A percentile compares a stretch with the other conserved stretches of the same genome.
These are phyloP conservation scores for Calidris pygmaea DNA, from an alignment of 2,113 vertebrate species.

Conservation along the genomic window DNA sequence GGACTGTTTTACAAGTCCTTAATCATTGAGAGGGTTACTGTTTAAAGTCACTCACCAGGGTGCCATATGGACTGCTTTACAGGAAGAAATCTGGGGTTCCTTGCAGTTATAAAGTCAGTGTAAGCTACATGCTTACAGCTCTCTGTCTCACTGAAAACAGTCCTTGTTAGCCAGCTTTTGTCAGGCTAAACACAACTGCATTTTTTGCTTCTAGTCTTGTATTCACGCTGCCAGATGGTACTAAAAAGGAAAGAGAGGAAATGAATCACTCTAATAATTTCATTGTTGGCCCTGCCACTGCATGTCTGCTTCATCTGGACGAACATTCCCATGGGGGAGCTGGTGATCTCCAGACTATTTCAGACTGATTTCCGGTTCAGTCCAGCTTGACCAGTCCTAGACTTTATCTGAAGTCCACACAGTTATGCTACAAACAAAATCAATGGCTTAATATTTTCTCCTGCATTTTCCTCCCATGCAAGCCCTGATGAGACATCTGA, in stretches of 20 bases:
- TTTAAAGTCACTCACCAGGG: not conserved
- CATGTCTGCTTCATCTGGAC: conserved; percentile 1
- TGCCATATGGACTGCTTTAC: not conserved
- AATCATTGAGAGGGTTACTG: not conserved
- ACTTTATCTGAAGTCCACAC: not conserved
- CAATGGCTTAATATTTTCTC: not conserved
- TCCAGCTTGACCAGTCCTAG: not conserved
- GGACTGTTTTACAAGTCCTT: not conserved
- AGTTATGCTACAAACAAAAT: not conserved
- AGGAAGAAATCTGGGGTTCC: not conserved
- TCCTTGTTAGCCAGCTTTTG: not conserved
- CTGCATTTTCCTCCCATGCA: not conserved
- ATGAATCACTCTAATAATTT: conserved; percentile 43
- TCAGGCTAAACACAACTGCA: not conserved
- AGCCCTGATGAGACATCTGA: not conserved
- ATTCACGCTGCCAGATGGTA: conserved; percentile 14
- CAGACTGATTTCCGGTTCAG: not conserved
- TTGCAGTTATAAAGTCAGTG: not conserved
- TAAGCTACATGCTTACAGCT: not conserved
- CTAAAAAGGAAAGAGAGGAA: conserved; percentile 9
- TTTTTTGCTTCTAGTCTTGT: conserved; percentile 14
- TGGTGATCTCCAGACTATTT: not conserved
- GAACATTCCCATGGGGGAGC: not conserved
- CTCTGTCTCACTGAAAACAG: not conserved
- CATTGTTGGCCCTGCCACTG: not conserved